A percentile compares a stretch with the other conserved stretches of the same genome.
Evolutionary conservation across 1,140 invertebrate genomes (phyloP).

Genomic region (Phymorhynchus buccinoides): DNA sequence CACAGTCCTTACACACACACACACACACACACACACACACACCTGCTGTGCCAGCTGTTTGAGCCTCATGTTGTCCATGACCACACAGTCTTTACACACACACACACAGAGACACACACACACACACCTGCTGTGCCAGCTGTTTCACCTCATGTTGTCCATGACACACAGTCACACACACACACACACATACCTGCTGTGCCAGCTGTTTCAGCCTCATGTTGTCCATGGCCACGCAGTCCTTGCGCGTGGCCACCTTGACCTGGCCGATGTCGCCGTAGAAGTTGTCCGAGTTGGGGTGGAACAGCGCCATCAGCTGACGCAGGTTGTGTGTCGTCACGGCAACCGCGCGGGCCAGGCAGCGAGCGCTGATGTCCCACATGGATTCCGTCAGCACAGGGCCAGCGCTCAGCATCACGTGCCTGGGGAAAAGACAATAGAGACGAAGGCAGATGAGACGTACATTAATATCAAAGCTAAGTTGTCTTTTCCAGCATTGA

Average conservation of each 20-base stretch:
- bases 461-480: no score
- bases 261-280: constrained; percentile 93
- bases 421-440: no score
- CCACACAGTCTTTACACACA: background rate
- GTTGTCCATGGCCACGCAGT: constrained; percentile 86
- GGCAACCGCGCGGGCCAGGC: constrained; percentile 85
- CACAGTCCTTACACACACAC: constrained; percentile 80
- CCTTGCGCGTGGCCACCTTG: constrained; percentile 90
- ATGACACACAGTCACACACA: background rate
- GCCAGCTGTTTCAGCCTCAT: constrained; percentile 87
- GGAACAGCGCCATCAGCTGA: constrained; percentile 89
- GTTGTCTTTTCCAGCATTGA: no score
- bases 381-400: constrained; percentile 84
- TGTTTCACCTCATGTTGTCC: background rate
- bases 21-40: constrained; percentile 19
- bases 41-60: constrained; percentile 88
- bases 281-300: constrained; percentile 91
- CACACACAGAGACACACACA: background rate
- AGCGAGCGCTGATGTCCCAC: constrained; percentile 87
- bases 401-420: constrained; percentile 88
- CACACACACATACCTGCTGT: constrained; percentile 81
- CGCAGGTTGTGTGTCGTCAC: constrained; percentile 87
- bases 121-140: background rate
- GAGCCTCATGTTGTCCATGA: constrained; percentile 85
- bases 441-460: no score